These are phyloP conservation scores for Semotilus atromaculatus DNA, from an alignment of 2,797 vertebrate species.

Conservation along the genomic window DNA sequence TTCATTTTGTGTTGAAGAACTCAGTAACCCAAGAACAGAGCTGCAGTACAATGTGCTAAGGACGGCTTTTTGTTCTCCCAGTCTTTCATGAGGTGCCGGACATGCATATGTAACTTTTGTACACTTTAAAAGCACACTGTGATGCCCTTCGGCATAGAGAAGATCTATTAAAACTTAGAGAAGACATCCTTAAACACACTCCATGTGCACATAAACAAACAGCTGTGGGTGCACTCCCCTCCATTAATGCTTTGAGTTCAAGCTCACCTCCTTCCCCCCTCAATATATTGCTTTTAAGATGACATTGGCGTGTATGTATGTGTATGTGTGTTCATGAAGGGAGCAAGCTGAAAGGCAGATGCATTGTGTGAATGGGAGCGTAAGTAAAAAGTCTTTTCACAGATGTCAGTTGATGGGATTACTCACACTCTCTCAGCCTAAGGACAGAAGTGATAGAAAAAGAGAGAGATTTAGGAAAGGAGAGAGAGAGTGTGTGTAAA, in stretches of 20 bases:
- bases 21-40: constrained; percentile 20
- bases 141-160: constrained; percentile 58
- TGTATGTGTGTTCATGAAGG: constrained; percentile 28
- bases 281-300: constrained; percentile 54
- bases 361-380: constrained; percentile 56
- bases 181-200: constrained; percentile 32
- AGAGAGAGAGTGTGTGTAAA: constrained; percentile 40
- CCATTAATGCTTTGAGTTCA: constrained; percentile 48
- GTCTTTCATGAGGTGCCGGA: constrained; percentile 64
- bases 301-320: constrained; percentile 17
- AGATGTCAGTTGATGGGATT: constrained; percentile 63
- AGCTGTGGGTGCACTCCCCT: constrained; percentile 31
- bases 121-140: constrained; percentile 55
- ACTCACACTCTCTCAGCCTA: constrained; percentile 60
- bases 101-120: constrained; percentile 50
- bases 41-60: constrained; percentile 5
- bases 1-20: constrained; percentile 19
- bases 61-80: constrained; percentile 24
- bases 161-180: constrained; percentile 51
- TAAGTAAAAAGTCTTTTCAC: constrained; percentile 57
- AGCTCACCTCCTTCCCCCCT: constrained; percentile 37
- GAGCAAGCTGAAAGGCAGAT: constrained; percentile 54
- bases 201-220: constrained; percentile 19
- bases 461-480: constrained; percentile 41
- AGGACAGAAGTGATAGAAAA: constrained; percentile 41